Evolutionary conservation across 2,113 vertebrate genomes (phyloP).

Genomic region (Hyla sarda): DNA sequence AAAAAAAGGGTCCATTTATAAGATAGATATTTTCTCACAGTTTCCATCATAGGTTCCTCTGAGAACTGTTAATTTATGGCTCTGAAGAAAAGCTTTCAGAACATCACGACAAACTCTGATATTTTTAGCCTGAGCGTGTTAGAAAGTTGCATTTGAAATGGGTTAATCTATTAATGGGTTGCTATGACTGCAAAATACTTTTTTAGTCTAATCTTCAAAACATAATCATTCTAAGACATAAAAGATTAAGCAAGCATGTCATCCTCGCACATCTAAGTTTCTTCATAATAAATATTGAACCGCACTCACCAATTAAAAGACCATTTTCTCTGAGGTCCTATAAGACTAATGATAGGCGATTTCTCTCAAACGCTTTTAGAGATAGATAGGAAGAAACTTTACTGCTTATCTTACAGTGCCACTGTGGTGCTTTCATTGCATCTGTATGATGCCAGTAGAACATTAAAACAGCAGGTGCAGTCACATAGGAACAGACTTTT

Average conservation of each 20-base stretch:
- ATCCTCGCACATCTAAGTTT: neutral
- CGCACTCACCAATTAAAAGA: neutral
- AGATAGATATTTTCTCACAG: neutral
- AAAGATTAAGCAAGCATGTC: slow-evolving; percentile 18
- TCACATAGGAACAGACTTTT: neutral
- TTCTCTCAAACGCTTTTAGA: neutral
- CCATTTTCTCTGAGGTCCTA: neutral
- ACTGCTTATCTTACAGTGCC: neutral
- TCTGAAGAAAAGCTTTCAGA: neutral
- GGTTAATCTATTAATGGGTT: slow-evolving; percentile 35
- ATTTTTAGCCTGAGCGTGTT: slow-evolving; percentile 8
- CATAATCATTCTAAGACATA: slow-evolving; percentile 1
- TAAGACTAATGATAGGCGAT: neutral
- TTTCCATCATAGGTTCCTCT: neutral
- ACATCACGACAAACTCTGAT: slow-evolving; percentile 12
- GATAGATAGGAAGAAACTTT: neutral
- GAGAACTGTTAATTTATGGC: neutral
- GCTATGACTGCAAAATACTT: slow-evolving; percentile 35
- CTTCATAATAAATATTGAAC: slow-evolving; percentile 6
- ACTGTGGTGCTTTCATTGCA: neutral
- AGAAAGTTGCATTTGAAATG: slow-evolving; percentile 25
- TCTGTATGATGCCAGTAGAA: neutral
- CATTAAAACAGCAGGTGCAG: neutral
- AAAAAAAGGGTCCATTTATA: no score
- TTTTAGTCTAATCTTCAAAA: slow-evolving; percentile 15